These are phyloP conservation scores for Apis cerana DNA, from an alignment of 1,140 invertebrate species.

Conservation along the genomic window DNA sequence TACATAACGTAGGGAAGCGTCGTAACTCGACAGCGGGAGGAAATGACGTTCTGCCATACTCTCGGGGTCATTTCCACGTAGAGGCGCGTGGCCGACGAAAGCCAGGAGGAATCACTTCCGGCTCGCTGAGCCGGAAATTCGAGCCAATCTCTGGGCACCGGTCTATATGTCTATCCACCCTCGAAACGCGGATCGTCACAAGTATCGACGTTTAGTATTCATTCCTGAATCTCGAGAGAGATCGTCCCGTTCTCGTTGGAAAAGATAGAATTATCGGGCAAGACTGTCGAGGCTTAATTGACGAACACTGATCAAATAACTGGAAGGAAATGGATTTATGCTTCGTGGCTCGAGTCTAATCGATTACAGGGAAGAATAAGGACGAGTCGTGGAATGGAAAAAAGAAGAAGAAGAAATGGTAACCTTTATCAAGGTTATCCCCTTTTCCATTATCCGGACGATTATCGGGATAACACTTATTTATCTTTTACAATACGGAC, in stretches of 20 bases:
- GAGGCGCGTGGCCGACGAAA: slow-evolving; percentile 53
- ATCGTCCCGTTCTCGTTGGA: slow-evolving; percentile 4
- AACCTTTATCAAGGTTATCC: neutral
- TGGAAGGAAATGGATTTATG: slow-evolving; percentile 29
- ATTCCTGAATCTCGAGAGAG: slow-evolving; percentile 21
- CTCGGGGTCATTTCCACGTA: slow-evolving; percentile 68
- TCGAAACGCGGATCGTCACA: slow-evolving; percentile 35
- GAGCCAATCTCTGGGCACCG: slow-evolving; percentile 60
- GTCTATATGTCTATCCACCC: slow-evolving; percentile 30
- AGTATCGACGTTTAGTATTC: slow-evolving; percentile 47
- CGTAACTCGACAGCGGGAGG: slow-evolving; percentile 55
- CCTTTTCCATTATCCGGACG: no score
- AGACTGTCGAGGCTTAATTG: slow-evolving; percentile 2
- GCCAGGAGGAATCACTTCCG: slow-evolving; percentile 68
- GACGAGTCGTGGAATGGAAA: neutral
- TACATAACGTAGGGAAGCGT: slow-evolving; percentile 58
- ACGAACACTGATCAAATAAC: slow-evolving; percentile 11
- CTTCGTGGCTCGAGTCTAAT: slow-evolving; percentile 16
- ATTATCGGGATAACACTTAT: no score
- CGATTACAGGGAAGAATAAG: neutral
- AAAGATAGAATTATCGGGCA: slow-evolving; percentile 32
- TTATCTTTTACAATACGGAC: neutral
- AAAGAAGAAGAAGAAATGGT: neutral
- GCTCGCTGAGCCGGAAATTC: slow-evolving; percentile 68
- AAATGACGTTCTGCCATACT: slow-evolving; percentile 65